Evolutionary conservation across 2,888 invertebrate genomes (phyloP), one percentile per base, ranked within the genome.

Genomic region (Chelonus formosanus): DNA sequence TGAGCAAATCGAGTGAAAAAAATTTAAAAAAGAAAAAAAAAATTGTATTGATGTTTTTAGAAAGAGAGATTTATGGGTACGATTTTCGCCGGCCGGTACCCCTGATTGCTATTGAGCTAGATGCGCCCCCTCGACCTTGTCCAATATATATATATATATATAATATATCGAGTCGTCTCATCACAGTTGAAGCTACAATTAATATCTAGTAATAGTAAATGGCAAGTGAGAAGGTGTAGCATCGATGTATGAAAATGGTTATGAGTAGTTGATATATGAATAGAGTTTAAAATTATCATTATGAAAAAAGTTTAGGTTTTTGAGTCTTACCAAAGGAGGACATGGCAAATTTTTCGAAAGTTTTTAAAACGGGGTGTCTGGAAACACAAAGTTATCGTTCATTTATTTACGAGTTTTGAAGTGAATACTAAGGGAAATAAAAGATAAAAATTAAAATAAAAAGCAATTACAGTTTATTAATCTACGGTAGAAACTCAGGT

Each of bases 261-360:
- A 81, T 75, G 80, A 80, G 73, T 83, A 82, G 83, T 82, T 83
- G 79, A 81, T 80, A 69, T 74, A 80, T 81, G 77, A 78, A 83
- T 81, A 83, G 80, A 83, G 83, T 83, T 79, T 83, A 83, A 82
- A 76, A 76, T 76, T 72, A 74, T 71, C 70, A 73, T 69, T 71
- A 69, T 71, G 59, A 68, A 62, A 66, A 68, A 70, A 70, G 70
- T 74, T 75, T 67, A 71, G 70, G 68, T 73, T 69, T 67, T 76
- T 60, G 71, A 71, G 69, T 73, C 69, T 69, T 59, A 45, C 65
- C 45, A 44, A 62, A 69, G 45, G 57, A 66, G 58, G 40, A 65
- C 43, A 32, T 43, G 34, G 40, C 60, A 50, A 43, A 54, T 50
- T 35, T 65, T 65, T 60, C 50, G 52, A 45, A 57, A 50, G 50